Evolutionary conservation across 2,797 vertebrate species (phyloP), one percentile per base, ranked within the genome.

Genomic region (Xiphophorus birchmanni): DNA sequence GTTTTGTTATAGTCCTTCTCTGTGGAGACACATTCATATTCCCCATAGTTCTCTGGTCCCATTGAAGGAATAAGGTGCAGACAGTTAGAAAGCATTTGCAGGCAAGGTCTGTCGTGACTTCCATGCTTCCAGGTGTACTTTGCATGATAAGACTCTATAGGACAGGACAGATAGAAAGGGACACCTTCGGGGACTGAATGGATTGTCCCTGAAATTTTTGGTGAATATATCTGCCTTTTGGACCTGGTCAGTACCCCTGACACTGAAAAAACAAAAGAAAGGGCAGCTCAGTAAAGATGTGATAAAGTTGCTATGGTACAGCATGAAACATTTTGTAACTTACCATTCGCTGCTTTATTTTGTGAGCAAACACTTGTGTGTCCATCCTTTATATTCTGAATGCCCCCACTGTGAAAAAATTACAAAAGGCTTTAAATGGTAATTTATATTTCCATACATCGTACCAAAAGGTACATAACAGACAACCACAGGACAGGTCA

Each of bases 131-230:
- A 96, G 52, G 71, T 92, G 90, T 96, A 96, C 37, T 56, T 79
- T 10, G 96, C 96, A 6, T 96, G 96, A 81, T 95, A 94, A 0
- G 96, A 96, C 81, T 93, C 86, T 52, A 96, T 94, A 0, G 95
- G 95, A 82, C 96, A 96, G 17, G 95, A 95, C 80, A 96, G 85
- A 45, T 96, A 96, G 81, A 95, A 94, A n/a, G 96, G 93, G 71
- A 93, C 83, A 3, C 71, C 80, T 74, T 74, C 45, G 0, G 92
- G 88, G 12, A 96, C 92, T 0, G 65, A 58, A 81, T 95, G 91
- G 21, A 71, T 69, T 15, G 81, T 83, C 0, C 0, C 32, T 29
- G 9, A 15, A 63, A 76, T 26, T 5, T 3, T 18, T 2, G 69
- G 17, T 11, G 73, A 75, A 35, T 12, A 6, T 0, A 71, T 37